Evolutionary conservation across 2,888 invertebrate genomes (phyloP), one percentile per base, ranked within the genome.

Genomic region (Drosophila cognata): DNA sequence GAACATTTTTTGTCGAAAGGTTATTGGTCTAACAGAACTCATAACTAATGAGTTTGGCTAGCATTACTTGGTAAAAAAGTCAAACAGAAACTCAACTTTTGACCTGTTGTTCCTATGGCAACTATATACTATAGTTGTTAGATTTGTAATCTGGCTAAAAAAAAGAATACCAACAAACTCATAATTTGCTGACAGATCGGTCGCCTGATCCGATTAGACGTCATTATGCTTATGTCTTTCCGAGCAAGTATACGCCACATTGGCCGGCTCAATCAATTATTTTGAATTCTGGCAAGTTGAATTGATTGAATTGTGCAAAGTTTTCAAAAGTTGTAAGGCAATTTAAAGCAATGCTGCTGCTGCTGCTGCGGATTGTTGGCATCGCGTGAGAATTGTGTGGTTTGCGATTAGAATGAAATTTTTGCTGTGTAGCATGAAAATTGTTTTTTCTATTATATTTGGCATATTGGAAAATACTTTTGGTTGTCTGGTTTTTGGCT

Each of bases 261-360:
- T 67, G 77, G 53, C 51, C 64, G 21, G 29, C 13, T 33, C 53
- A 46, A 41, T 31, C 16, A 41, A 46, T 43, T 48, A 25, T 46
- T 46, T 46, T 25, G 25, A 25, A 46, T 25, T 8, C 8, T 36
- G 4, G 60, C 58, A 74, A 82, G 72, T 73, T 71, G 65, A 82
- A 88, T 90, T 89, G 88, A 88, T 86, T 82, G 87, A 87, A 82
- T 90, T 81, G 90, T 80, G 81, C 79, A 90, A 88, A 88, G 74
- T 86, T 88, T 84, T 79, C 86, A 80, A 88, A 90, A 88, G 74
- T 86, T 88, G 81, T 78, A 86, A 82, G 65, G 87, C 79, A 77
- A 77, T 69, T 80, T 84, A 86, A 88, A 86, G 81, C 81, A 88
- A 82, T 74, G 77, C 87, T 75, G 82, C 57, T 11, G 31, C 57